Evolutionary conservation across 2,888 invertebrate genomes (phyloP).

Genomic region (Lasioglossum calceatum): DNA sequence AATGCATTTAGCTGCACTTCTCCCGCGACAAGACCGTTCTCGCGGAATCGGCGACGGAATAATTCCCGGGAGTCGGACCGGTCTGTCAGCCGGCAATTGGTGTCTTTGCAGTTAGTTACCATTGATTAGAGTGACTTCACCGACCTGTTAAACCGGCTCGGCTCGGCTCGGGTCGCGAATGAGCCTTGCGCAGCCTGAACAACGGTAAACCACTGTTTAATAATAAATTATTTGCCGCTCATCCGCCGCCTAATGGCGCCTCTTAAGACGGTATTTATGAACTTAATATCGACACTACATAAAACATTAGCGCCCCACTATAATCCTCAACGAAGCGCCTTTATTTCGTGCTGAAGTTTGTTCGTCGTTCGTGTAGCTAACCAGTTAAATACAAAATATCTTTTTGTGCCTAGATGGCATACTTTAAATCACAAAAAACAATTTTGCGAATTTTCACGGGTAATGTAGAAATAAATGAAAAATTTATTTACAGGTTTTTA

Average conservation of each 20-base stretch:
- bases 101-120: conserved; percentile 32
- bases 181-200: background rate
- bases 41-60: conserved; percentile 47
- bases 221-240: conserved; percentile 41
- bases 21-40: conserved; percentile 17
- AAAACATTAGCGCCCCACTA: background rate
- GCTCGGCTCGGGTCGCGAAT: background rate
- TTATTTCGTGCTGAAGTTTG: background rate
- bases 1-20: conserved; percentile 35
- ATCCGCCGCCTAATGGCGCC: background rate
- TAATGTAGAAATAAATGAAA: background rate
- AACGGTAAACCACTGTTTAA: conserved; percentile 18
- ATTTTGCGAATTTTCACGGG: background rate
- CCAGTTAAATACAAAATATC: background rate
- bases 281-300: conserved; percentile 14
- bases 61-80: conserved; percentile 35
- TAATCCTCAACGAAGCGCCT: background rate
- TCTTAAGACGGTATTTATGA: conserved; percentile 21
- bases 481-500: background rate
- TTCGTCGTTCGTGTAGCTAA: background rate
- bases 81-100: conserved; percentile 42
- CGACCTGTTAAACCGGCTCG: conserved; percentile 28
- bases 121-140: conserved; percentile 46
- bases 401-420: background rate
- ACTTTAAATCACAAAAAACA: background rate